phyloP scores from a whole-genome alignment of 2,113 vertebrate species.

The Spilogale gracilis region DNA sequence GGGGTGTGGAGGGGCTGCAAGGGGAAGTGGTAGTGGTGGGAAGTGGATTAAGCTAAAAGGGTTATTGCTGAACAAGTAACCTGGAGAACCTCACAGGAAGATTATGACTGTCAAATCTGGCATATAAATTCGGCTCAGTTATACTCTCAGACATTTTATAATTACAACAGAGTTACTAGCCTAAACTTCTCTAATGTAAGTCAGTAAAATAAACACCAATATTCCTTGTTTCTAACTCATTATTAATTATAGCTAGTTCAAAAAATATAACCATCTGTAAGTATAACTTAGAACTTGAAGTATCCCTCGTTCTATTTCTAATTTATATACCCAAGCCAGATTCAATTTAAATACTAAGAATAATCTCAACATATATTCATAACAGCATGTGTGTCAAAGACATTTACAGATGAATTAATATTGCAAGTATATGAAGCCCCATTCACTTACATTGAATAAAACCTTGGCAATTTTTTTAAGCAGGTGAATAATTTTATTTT shows the following conservation, averaged over 20 bases:
- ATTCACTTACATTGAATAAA: background rate
- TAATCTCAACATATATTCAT: background rate
- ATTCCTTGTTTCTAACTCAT: constrained; percentile 49
- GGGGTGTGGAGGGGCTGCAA: background rate
- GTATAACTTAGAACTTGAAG: constrained; percentile 22
- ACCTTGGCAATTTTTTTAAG: constrained; percentile 22
- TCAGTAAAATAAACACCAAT: constrained; percentile 67
- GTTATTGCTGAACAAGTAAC: constrained; percentile 51
- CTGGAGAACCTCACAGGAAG: constrained; percentile 67
- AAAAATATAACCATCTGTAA: constrained; percentile 1
- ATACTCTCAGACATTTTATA: constrained; percentile 62
- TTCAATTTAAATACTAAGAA: constrained; percentile 53
- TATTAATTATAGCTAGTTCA: constrained; percentile 63
- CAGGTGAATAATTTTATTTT: no score
- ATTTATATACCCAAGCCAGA: background rate
- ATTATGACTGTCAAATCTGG: constrained; percentile 75
- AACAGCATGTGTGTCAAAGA: background rate
- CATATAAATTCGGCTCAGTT: constrained; percentile 73
- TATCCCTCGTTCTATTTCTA: background rate
- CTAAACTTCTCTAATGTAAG: constrained; percentile 66
- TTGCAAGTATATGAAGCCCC: background rate
- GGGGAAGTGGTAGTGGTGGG: background rate
- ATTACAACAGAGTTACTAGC: constrained; percentile 69
- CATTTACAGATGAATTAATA: background rate
- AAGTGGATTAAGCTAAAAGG: constrained; percentile 69